A percentile compares a stretch with the other conserved stretches of the same genome.
Evolutionary conservation across 2,888 invertebrate species (phyloP).

Genomic region (Proisotoma minuta): DNA sequence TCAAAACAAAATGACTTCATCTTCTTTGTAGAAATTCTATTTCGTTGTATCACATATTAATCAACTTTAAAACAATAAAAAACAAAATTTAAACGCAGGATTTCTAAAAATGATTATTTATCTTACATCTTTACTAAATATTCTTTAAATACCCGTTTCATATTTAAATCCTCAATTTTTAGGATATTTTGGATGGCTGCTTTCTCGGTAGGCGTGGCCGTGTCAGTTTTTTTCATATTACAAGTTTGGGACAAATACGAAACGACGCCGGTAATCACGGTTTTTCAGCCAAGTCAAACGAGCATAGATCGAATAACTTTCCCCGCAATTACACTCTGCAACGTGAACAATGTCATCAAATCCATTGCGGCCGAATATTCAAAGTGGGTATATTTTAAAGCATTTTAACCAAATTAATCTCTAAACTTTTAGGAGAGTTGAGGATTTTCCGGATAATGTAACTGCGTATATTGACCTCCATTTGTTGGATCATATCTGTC

Average conservation of each 20-base stretch:
- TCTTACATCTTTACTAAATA: neutral
- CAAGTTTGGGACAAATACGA: constrained; percentile 29
- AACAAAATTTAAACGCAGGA: no score
- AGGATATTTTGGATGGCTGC: constrained; percentile 39
- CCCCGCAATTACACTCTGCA: constrained; percentile 42
- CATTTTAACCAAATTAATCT: no score
- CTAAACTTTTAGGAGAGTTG: neutral
- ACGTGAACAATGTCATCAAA: constrained; percentile 36
- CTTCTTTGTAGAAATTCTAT: no score
- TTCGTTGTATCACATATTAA: no score
- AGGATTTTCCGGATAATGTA: neutral
- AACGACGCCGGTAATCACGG: constrained; percentile 34
- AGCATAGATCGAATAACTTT: constrained; percentile 34
- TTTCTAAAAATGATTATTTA: no score
- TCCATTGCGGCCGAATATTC: constrained; percentile 23
- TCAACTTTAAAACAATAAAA: no score
- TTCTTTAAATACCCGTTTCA: neutral
- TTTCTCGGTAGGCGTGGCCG: constrained; percentile 17
- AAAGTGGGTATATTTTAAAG: no score
- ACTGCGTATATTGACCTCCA: constrained; percentile 4
- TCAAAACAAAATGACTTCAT: no score
- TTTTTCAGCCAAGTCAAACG: constrained; percentile 32
- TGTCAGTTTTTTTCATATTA: constrained; percentile 24
- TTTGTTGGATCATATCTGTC: neutral
- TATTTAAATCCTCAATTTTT: no score